Conservation (phyloP, 2,888 invertebrate species). For the Platypus cylindrus region DNA sequence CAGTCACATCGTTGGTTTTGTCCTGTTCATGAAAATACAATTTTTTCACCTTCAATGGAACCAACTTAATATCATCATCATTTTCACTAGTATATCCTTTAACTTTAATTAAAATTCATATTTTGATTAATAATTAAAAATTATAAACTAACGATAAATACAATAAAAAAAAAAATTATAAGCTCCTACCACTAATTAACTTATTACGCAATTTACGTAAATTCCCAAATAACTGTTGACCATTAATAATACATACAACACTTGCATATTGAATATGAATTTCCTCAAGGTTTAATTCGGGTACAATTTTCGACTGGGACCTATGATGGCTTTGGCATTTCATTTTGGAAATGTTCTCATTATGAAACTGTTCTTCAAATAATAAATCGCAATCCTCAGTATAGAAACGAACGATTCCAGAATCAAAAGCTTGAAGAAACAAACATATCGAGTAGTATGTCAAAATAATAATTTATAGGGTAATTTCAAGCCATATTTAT, state of each 20-base stretch:
- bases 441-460: neutral
- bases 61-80: slow-evolving; percentile 43
- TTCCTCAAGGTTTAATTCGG: slow-evolving; percentile 45
- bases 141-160: neutral
- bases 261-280: slow-evolving; percentile 61
- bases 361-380: slow-evolving; percentile 72
- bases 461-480: neutral
- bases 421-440: slow-evolving; percentile 52
- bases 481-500: neutral
- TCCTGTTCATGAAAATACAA: slow-evolving; percentile 75
- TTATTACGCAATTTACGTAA: slow-evolving; percentile 66
- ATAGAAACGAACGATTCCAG: slow-evolving; percentile 77
- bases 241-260: slow-evolving; percentile 62
- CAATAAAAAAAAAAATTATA: neutral
- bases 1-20: slow-evolving; percentile 61
- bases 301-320: slow-evolving; percentile 33
- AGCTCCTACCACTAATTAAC: slow-evolving; percentile 70
- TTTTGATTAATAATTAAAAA: neutral
- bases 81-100: slow-evolving; percentile 43
- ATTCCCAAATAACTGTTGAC: slow-evolving; percentile 65
- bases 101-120: slow-evolving; percentile 46
- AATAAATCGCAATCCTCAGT: slow-evolving; percentile 76
- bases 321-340: slow-evolving; percentile 61
- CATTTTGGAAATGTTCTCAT: slow-evolving; percentile 62
- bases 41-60: slow-evolving; percentile 65